phyloP scores from a whole-genome alignment of 1,140 invertebrate species.

The Microplitis demolitor region DNA sequence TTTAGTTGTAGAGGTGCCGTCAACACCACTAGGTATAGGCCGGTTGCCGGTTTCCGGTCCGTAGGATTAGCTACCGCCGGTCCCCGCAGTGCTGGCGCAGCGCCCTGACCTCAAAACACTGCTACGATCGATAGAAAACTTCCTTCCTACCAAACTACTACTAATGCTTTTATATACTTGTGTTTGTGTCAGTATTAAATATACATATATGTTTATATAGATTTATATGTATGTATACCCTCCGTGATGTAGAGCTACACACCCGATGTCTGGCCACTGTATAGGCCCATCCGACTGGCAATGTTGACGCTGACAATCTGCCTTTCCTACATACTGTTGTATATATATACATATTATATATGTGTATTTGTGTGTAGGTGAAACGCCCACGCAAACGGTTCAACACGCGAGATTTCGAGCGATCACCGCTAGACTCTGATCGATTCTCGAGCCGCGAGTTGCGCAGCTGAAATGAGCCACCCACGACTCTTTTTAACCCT shows the following conservation, averaged over 20 bases:
- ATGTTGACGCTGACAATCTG: neutral
- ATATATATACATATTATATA: neutral
- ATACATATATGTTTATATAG: conserved; percentile 4
- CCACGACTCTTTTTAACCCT: neutral
- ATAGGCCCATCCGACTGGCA: conserved; percentile 7
- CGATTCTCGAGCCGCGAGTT: conserved; percentile 3
- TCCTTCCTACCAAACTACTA: conserved; percentile 40
- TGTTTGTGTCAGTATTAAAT: neutral
- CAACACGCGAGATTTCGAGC: conserved; percentile 13
- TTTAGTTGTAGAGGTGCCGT: neutral
- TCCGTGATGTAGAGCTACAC: conserved; percentile 3
- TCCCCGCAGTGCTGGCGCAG: conserved; percentile 51
- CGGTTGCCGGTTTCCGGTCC: conserved; percentile 31
- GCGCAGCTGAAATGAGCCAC: neutral
- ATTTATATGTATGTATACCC: conserved; percentile 10
- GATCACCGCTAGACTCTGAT: conserved; percentile 18
- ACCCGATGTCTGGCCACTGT: conserved; percentile 15
- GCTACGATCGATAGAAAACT: conserved; percentile 51
- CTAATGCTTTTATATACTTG: neutral
- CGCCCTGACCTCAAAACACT: conserved; percentile 52
- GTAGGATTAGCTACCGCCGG: conserved; percentile 34
- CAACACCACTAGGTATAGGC: conserved; percentile 1
- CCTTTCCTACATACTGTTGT: neutral
- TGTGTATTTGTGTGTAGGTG: neutral
- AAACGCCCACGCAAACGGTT: conserved; percentile 10